These are phyloP conservation scores for Microctenopoma lineatum DNA, from an alignment of 2,797 vertebrate species.

Conservation along the genomic window DNA sequence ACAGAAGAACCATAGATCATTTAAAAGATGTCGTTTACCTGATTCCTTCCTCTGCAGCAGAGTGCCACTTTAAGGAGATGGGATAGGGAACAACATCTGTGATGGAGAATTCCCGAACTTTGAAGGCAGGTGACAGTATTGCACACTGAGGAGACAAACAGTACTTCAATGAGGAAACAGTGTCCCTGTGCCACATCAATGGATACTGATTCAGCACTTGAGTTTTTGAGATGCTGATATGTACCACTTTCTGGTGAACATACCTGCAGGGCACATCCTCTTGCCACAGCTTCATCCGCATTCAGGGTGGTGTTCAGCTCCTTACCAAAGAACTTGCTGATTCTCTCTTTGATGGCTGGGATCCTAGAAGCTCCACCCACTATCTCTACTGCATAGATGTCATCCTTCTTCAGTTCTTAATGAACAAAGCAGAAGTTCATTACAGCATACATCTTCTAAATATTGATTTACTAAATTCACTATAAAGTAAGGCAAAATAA, in stretches of 20 bases:
- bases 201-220: not conserved
- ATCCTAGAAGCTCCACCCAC: constrained; percentile 97
- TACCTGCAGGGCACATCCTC: constrained; percentile 98
- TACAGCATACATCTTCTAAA: not conserved
- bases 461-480: not conserved
- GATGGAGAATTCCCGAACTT: constrained; percentile 98
- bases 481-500: not conserved
- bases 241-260: not conserved
- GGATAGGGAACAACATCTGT: constrained; percentile 92
- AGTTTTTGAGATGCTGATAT: not conserved
- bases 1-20: accelerated
- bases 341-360: constrained; percentile 94
- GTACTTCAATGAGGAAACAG: not conserved
- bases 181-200: not conserved
- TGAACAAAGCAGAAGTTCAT: constrained; percentile 10
- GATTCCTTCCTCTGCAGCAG: constrained; percentile 92
- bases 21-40: constrained; percentile 78
- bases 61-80: constrained; percentile 97
- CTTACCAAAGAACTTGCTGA: constrained; percentile 97
- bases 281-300: constrained; percentile 95
- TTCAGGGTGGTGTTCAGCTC: constrained; percentile 96
- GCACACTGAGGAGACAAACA: constrained; percentile 87
- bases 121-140: constrained; percentile 97
- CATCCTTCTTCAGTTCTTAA: constrained; percentile 93
- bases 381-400: constrained; percentile 98